Evolutionary conservation across 2,797 vertebrate genomes (phyloP).

Genomic region (Manis javanica): DNA sequence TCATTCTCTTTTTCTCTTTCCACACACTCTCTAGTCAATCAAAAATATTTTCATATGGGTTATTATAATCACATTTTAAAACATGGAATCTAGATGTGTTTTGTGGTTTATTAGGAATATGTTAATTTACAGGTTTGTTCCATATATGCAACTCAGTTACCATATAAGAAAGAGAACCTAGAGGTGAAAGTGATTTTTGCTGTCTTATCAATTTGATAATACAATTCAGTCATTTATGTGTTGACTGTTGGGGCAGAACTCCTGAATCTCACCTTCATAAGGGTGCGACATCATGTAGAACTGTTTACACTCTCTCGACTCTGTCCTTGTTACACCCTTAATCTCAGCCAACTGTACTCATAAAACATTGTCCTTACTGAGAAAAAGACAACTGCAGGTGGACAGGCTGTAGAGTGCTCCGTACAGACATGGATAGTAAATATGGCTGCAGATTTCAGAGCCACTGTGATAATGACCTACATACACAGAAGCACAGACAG

Average conservation of each 20-base stretch:
- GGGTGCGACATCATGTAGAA: neutral
- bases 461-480: neutral
- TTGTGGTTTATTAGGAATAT: conserved; percentile 19
- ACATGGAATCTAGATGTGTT: neutral
- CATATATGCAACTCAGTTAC: neutral
- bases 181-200: conserved; percentile 23
- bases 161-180: neutral
- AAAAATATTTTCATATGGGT: neutral
- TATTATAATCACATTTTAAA: neutral
- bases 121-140: neutral
- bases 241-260: neutral
- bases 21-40: neutral
- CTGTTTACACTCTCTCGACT: neutral
- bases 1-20: neutral
- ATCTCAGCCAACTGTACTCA: neutral
- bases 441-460: neutral
- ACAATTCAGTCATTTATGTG: neutral
- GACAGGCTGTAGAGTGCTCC: neutral
- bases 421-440: neutral
- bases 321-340: neutral
- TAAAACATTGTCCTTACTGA: neutral
- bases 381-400: neutral
- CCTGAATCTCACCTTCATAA: neutral
- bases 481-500: neutral
- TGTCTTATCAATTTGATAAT: neutral